phyloP scores from a whole-genome alignment of 2,113 vertebrate genomes.

The Myiozetetes cayanensis region DNA sequence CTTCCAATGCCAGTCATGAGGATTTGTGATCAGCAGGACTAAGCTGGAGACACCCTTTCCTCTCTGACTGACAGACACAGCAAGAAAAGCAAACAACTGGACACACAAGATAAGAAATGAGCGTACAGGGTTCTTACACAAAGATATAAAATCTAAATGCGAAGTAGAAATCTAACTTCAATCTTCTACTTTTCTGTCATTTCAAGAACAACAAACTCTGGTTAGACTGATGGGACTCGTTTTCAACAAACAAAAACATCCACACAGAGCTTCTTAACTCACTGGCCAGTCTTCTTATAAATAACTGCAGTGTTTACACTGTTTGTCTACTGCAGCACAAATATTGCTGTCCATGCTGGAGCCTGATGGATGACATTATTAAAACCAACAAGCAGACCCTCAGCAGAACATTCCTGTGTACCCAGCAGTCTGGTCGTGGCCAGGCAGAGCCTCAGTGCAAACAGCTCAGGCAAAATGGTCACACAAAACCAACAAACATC shows the following conservation, averaged over 20 bases:
- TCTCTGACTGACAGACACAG: neutral
- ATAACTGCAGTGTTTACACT: neutral
- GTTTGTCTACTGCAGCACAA: neutral
- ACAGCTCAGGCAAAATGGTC: neutral
- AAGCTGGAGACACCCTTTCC: neutral
- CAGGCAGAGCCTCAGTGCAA: slow-evolving; percentile 12
- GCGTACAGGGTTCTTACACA: neutral
- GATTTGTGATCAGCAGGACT: neutral
- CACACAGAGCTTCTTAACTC: neutral
- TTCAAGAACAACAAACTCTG: neutral
- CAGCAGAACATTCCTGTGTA: neutral
- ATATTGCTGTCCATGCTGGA: neutral
- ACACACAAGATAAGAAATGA: neutral
- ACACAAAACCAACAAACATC: slow-evolving; percentile 1
- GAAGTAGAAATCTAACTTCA: neutral
- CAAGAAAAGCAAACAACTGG: neutral
- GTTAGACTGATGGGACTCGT: neutral
- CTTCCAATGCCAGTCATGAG: too few species aligned
- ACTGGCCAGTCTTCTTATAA: neutral
- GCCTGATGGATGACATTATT: neutral
- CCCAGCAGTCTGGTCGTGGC: neutral
- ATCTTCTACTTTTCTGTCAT: neutral
- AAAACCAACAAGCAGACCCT: slow-evolving; percentile 2
- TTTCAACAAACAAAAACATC: slow-evolving; percentile 1
- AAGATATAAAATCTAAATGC: neutral